Conservation (phyloP, 2,888 invertebrate genomes). For the Trichogramma evanescens region DNA sequence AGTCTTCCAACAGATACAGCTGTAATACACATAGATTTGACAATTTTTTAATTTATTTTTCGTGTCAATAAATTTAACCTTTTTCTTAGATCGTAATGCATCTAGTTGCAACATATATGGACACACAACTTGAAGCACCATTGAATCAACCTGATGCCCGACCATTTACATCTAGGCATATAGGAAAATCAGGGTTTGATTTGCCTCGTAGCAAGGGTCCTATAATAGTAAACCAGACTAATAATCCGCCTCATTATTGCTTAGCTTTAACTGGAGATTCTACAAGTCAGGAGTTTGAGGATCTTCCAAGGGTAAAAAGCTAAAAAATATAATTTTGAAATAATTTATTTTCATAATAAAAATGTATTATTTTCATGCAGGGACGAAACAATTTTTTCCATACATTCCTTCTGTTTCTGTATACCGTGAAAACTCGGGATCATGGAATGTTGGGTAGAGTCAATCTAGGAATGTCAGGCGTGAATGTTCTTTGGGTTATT, state of each 20-base stretch:
- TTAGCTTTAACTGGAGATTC: conserved; percentile 50
- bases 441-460: conserved; percentile 71
- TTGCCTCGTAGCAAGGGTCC: conserved; percentile 49
- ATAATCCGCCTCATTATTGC: conserved; percentile 67
- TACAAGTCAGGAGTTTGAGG: conserved; percentile 54
- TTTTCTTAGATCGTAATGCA: conserved; percentile 71
- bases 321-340: background rate
- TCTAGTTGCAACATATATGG: conserved; percentile 77
- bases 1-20: conserved; percentile 81
- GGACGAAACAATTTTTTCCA: conserved; percentile 87
- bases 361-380: conserved; percentile 44
- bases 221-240: conserved; percentile 58
- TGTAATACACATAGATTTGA: conserved; percentile 47
- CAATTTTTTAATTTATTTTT: conserved; percentile 2
- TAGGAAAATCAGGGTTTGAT: conserved; percentile 47
- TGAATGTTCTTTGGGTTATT: conserved; percentile 79
- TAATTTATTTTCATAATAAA: background rate
- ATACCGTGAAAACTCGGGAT: conserved; percentile 65
- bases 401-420: conserved; percentile 73
- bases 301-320: conserved; percentile 57
- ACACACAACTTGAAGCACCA: conserved; percentile 66
- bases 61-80: conserved; percentile 6
- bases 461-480: conserved; percentile 69
- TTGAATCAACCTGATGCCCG: conserved; percentile 60
- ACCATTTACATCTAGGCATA: conserved; percentile 54